phyloP scores from a whole-genome alignment of 1,140 invertebrate species.

The Mya arenaria region DNA sequence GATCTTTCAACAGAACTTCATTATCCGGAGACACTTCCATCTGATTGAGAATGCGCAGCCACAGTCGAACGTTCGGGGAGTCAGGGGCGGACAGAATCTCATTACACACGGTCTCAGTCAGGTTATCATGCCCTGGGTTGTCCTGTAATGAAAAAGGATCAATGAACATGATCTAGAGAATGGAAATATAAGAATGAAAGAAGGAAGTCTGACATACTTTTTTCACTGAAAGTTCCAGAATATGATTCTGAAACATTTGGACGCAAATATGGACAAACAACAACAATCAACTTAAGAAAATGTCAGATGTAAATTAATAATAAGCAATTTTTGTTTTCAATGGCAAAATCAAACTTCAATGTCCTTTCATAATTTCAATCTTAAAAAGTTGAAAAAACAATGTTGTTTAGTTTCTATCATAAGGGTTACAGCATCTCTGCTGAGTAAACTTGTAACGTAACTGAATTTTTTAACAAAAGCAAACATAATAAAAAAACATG shows the following conservation, averaged over 20 bases:
- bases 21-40: constrained; percentile 70
- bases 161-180: not conserved
- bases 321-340: not conserved
- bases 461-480: no score
- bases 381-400: no score
- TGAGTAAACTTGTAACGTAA: no score
- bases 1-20: constrained; percentile 64
- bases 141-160: constrained; percentile 59
- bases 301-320: not conserved
- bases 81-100: constrained; percentile 75
- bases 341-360: not conserved
- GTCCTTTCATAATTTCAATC: no score
- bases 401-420: no score
- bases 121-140: constrained; percentile 74
- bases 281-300: no score
- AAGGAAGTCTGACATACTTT: not conserved
- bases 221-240: not conserved
- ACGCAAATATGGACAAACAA: no score
- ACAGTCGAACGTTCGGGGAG: constrained; percentile 67
- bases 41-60: constrained; percentile 69
- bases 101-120: constrained; percentile 75
- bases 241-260: not conserved
- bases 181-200: not conserved
- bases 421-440: no score
- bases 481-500: no score